Evolutionary conservation across 2,113 vertebrate genomes (phyloP).

Genomic region (Atherinomorus stipes): DNA sequence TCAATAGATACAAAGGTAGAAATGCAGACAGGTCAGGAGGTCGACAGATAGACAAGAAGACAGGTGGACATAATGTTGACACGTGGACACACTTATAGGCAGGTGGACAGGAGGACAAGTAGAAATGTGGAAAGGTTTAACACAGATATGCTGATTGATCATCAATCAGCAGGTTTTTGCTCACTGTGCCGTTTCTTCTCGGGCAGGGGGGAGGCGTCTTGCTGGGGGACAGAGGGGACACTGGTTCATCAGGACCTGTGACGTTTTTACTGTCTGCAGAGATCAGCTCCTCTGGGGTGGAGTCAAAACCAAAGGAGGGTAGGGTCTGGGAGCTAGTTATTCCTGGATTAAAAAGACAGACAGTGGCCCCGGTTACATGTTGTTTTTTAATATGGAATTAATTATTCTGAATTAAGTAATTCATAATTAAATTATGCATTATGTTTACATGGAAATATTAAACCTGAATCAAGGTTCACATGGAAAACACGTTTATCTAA

Average conservation of each 20-base stretch:
- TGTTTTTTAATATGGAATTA: too few species aligned
- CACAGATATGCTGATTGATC: neutral
- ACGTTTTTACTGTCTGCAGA: slow-evolving; percentile 83
- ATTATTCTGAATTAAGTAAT: too few species aligned
- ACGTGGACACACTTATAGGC: too few species aligned
- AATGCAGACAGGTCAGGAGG: too few species aligned
- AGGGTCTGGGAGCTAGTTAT: slow-evolving; percentile 43
- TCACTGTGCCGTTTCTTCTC: slow-evolving; percentile 97
- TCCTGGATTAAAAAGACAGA: slow-evolving; percentile 18
- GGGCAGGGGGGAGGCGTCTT: slow-evolving; percentile 85
- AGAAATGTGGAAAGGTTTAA: neutral
- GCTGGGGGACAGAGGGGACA: slow-evolving; percentile 76
- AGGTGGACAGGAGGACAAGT: neutral
- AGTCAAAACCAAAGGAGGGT: slow-evolving; percentile 65
- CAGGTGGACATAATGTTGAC: too few species aligned
- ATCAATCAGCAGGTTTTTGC: slow-evolving; percentile 51
- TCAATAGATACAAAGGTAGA: too few species aligned
- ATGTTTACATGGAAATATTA: too few species aligned
- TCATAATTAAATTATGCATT: too few species aligned
- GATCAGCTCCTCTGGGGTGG: slow-evolving; percentile 78
- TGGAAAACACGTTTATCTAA: too few species aligned
- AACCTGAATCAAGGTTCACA: too few species aligned
- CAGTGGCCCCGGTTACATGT: too few species aligned
- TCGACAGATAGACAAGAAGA: neutral
- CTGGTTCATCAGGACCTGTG: slow-evolving; percentile 81